These are phyloP conservation scores for Anguilla anguilla DNA, from an alignment of 2,797 vertebrate genomes.

Conservation along the genomic window DNA sequence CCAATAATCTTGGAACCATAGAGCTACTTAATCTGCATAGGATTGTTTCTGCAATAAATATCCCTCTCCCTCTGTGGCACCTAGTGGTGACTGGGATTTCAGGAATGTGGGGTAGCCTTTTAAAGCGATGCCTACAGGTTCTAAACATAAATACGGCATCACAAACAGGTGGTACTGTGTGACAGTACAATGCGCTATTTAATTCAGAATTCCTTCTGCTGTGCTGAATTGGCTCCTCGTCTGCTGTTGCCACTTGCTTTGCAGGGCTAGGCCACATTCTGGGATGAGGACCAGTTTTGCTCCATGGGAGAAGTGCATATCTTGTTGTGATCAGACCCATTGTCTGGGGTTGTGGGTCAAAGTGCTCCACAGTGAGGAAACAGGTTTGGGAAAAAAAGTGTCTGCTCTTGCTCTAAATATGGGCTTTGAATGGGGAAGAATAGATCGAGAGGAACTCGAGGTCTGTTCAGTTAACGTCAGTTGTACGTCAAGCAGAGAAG, in stretches of 20 bases:
- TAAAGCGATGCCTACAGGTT: not conserved
- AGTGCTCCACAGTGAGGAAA: conserved; percentile 32
- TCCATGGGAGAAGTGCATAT: not conserved
- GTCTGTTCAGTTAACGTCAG: conserved; percentile 46
- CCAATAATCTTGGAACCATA: not conserved
- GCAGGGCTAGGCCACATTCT: not conserved
- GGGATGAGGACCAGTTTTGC: not conserved
- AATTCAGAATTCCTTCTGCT: not conserved
- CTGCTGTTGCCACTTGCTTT: not conserved
- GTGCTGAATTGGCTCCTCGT: not conserved
- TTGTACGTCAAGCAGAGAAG: conserved; percentile 61
- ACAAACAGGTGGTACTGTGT: not conserved
- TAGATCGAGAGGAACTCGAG: conserved; percentile 15
- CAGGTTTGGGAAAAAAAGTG: conserved; percentile 26
- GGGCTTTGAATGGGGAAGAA: conserved; percentile 34
- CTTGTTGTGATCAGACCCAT: not conserved
- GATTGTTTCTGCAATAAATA: not conserved
- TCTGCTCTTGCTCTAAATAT: conserved; percentile 30
- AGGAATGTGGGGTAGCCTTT: not conserved
- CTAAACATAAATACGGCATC: not conserved
- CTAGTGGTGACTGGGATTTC: not conserved
- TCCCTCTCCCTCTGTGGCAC: not conserved
- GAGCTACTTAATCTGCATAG: not conserved
- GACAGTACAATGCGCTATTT: not conserved
- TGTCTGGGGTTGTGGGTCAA: not conserved